These are phyloP conservation scores for Caligus rogercresseyi DNA, from an alignment of 1,140 invertebrate species.

Conservation along the genomic window DNA sequence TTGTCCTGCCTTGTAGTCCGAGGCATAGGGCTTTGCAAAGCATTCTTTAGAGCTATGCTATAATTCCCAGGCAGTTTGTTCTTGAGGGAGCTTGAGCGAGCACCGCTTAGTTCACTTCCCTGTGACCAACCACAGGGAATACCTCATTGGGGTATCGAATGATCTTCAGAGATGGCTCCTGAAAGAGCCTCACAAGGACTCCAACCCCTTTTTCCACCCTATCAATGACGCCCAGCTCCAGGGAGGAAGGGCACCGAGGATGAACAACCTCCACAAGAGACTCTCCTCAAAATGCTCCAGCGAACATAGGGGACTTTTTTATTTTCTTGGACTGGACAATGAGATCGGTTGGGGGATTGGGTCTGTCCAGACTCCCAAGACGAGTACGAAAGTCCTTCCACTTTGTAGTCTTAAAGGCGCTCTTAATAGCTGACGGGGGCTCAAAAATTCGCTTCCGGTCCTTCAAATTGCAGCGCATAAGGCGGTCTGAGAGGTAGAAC, in stretches of 20 bases:
- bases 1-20: background rate
- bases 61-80: background rate
- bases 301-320: background rate
- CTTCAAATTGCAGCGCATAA: background rate
- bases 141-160: background rate
- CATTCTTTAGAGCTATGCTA: background rate
- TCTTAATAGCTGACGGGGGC: background rate
- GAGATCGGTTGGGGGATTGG: background rate
- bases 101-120: background rate
- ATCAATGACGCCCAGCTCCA: background rate
- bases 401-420: background rate
- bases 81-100: background rate
- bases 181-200: background rate
- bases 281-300: background rate
- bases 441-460: background rate
- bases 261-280: background rate
- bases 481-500: slow-evolving; percentile 8
- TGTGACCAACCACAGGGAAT: background rate
- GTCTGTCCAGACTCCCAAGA: background rate
- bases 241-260: background rate
- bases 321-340: background rate
- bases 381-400: background rate
- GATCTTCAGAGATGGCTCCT: background rate
- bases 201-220: background rate
- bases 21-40: background rate